phyloP scores from a whole-genome alignment of 1,140 invertebrate genomes.

The Luehdorfia chinensis region DNA sequence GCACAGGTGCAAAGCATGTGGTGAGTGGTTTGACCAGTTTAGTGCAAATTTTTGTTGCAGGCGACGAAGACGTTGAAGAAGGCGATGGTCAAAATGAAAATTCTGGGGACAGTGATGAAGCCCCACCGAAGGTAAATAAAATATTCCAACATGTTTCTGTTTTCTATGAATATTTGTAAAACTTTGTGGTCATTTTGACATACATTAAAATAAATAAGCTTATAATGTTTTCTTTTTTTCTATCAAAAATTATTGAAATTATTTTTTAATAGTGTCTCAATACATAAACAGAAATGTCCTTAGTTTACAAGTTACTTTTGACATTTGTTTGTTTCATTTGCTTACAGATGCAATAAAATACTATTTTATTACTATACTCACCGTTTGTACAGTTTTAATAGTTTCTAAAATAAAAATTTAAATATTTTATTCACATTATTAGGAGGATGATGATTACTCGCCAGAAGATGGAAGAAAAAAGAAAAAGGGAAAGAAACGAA shows the following conservation, averaged over 20 bases:
- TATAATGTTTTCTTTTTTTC: too few relatives aligned
- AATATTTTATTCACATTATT: conserved; percentile 27
- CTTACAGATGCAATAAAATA: too few relatives aligned
- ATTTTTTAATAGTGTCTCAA: too few relatives aligned
- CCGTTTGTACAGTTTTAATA: too few relatives aligned
- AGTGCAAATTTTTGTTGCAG: conserved; percentile 71
- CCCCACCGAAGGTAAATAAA: conserved; percentile 72
- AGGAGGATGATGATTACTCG: conserved; percentile 93
- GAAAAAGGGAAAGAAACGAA: conserved; percentile 94
- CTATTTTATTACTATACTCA: too few relatives aligned
- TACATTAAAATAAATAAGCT: too few relatives aligned
- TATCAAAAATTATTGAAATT: too few relatives aligned
- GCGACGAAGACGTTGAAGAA: conserved; percentile 83
- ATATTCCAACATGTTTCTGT: neutral
- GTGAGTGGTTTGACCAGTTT: conserved; percentile 62
- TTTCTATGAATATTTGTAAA: neutral
- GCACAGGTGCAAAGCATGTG: conserved; percentile 35
- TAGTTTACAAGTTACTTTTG: too few relatives aligned
- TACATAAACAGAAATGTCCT: too few relatives aligned
- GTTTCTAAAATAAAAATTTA: conserved; percentile 1
- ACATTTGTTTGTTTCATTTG: too few relatives aligned
- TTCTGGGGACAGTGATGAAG: conserved; percentile 86
- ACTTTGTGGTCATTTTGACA: too few relatives aligned
- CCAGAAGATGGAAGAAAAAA: conserved; percentile 89
- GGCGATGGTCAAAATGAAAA: conserved; percentile 81